Evolutionary conservation across 2,797 vertebrate species (phyloP).

Genomic region (Dermochelys coriacea): DNA sequence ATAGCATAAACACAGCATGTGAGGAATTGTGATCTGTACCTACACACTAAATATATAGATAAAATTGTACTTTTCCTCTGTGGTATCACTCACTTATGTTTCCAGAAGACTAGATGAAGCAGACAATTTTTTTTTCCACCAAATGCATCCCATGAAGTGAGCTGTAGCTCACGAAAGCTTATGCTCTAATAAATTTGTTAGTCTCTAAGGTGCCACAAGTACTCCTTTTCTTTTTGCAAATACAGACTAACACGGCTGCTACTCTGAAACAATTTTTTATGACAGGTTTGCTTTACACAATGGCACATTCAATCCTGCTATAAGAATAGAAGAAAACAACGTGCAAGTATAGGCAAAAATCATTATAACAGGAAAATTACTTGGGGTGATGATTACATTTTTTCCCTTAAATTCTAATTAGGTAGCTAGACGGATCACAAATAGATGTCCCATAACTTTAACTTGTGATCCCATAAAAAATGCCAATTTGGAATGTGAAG

Average conservation of each 20-base stretch:
- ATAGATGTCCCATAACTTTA: not conserved
- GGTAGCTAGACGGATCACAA: not conserved
- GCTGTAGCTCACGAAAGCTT: too few species aligned
- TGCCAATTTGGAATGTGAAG: not conserved
- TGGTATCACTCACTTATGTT: rapidly evolving
- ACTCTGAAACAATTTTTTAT: not conserved
- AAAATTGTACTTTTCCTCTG: rapidly evolving
- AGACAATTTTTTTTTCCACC: too few species aligned
- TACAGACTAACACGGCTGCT: too few species aligned
- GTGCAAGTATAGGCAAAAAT: not conserved
- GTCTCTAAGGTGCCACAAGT: too few species aligned
- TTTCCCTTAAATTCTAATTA: not conserved
- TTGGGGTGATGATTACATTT: not conserved
- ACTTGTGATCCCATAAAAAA: not conserved
- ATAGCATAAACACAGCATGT: not conserved
- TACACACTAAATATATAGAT: not conserved
- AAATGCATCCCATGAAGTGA: too few species aligned
- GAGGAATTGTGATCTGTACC: not conserved
- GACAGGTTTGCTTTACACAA: not conserved
- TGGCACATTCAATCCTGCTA: rapidly evolving
- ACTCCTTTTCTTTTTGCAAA: too few species aligned
- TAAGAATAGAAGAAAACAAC: not conserved
- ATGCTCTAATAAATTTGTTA: too few species aligned
- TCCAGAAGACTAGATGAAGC: not conserved
- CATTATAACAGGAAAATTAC: not conserved